Evolutionary conservation across 2,888 invertebrate species (phyloP).

Genomic region (Chorisops tibialis): DNA sequence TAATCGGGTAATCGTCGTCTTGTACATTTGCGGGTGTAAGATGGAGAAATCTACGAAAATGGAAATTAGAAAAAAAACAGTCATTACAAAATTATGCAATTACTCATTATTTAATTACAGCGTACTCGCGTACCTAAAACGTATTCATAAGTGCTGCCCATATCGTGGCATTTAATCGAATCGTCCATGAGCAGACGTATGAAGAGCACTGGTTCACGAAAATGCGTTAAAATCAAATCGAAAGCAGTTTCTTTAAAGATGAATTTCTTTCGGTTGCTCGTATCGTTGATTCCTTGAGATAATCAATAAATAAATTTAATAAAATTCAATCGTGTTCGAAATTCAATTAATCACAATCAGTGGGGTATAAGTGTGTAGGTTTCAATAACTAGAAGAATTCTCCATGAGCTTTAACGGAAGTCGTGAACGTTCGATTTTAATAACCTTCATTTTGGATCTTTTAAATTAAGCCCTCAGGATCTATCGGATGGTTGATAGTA

Average conservation of each 20-base stretch:
- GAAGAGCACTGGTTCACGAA: slow-evolving; percentile 34
- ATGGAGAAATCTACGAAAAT: slow-evolving; percentile 46
- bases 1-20: background rate
- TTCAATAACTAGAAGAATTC: too few relatives aligned
- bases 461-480: too few relatives aligned
- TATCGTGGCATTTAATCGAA: slow-evolving; percentile 35
- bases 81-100: slow-evolving; percentile 1
- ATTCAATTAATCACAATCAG: too few relatives aligned
- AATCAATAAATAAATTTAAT: slow-evolving; percentile 1
- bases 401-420: too few relatives aligned
- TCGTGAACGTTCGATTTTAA: too few relatives aligned
- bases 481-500: too few relatives aligned
- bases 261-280: slow-evolving; percentile 28
- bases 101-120: background rate
- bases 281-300: slow-evolving; percentile 31
- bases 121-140: slow-evolving; percentile 32
- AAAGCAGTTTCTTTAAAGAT: slow-evolving; percentile 33
- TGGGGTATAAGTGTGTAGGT: too few relatives aligned
- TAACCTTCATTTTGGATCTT: too few relatives aligned
- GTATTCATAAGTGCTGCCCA: slow-evolving; percentile 35
- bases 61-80: background rate
- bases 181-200: slow-evolving; percentile 33
- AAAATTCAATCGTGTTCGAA: background rate
- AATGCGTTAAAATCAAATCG: slow-evolving; percentile 34
- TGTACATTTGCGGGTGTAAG: slow-evolving; percentile 35